phyloP scores from a whole-genome alignment of 1,140 invertebrate species.

The Uloborus diversus region DNA sequence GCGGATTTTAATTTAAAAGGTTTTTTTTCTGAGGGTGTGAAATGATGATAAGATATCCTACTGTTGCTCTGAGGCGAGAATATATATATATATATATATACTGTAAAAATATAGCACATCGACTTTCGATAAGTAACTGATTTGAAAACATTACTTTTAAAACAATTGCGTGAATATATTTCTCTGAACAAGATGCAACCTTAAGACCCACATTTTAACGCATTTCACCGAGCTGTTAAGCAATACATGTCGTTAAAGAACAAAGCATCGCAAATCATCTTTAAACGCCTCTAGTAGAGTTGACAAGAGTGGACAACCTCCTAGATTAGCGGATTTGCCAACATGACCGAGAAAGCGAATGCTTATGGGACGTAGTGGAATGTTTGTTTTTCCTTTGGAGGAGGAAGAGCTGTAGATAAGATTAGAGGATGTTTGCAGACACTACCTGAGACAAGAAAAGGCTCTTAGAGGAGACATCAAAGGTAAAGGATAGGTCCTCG shows the following conservation, averaged over 20 bases:
- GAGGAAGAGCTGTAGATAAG: constrained; percentile 32
- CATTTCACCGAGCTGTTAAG: not conserved
- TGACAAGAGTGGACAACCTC: not conserved
- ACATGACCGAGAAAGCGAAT: not conserved
- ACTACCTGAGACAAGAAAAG: constrained; percentile 54
- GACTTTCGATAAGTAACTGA: too few species aligned
- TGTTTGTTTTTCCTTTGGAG: constrained; percentile 31
- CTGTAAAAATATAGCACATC: too few species aligned
- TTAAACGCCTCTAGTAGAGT: not conserved
- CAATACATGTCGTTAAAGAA: not conserved
- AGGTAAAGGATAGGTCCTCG: constrained; percentile 44
- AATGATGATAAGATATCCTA: too few species aligned
- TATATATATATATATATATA: too few species aligned
- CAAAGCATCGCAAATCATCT: not conserved
- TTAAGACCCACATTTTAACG: too few species aligned
- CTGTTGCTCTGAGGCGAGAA: too few species aligned
- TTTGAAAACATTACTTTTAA: too few species aligned
- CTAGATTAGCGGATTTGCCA: constrained; percentile 2
- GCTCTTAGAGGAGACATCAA: constrained; percentile 52
- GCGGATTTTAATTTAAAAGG: too few species aligned
- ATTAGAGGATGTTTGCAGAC: constrained; percentile 53
- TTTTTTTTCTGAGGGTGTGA: too few species aligned
- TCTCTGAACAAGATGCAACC: too few species aligned
- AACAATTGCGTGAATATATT: too few species aligned
- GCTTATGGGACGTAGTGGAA: constrained; percentile 11